Evolutionary conservation across 2,888 invertebrate species (phyloP), one percentile per base, ranked within the genome.

Genomic region (Orthosia gracilis): DNA sequence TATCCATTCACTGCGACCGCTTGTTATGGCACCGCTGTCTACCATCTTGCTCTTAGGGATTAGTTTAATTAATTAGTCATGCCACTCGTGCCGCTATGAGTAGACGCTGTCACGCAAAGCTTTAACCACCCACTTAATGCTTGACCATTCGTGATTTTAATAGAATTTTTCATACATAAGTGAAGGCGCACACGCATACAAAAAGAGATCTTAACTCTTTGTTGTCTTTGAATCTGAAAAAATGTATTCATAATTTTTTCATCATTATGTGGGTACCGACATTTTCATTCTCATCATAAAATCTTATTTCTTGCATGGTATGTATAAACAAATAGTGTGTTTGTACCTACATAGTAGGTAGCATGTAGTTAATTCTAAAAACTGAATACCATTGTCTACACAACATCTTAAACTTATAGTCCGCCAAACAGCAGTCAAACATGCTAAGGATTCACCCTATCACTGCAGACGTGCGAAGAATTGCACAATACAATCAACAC

Each of bases 61-160:
- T 80, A 79, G 59, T 78, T 83, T 84, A 85, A 87, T 84, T 85
- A 82, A 87, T 87, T 83, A 83, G 81, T 79, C 66, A 82, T 79
- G 75, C 76, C 77, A 73, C 66, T 74, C 65, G 76, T 74, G 69
- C 67, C 71, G 66, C 54, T 76, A 74, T 66, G 58, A 80, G 67
- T 78, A 75, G 71, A 57, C 73, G 55, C 69, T 73, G 76, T 83
- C 87, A 88, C 84, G 85, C 84, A 82, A 83, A 80, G 69, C 40
- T 78, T 71, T 78, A 76, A 63, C 68, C 66, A 69, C 13, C 63
- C 21, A 61, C 55, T 79, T 23, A 70, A 58, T 50, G 71, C 66
- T 71, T 69, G 59, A 69, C 65, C 62, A 71, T 78, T 74, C 62
- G 71, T 72, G 49, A 83, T 78, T 77, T 62, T 63, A 76, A 63